phyloP scores from a whole-genome alignment of 2,113 vertebrate genomes.

The Pitta sordida region DNA sequence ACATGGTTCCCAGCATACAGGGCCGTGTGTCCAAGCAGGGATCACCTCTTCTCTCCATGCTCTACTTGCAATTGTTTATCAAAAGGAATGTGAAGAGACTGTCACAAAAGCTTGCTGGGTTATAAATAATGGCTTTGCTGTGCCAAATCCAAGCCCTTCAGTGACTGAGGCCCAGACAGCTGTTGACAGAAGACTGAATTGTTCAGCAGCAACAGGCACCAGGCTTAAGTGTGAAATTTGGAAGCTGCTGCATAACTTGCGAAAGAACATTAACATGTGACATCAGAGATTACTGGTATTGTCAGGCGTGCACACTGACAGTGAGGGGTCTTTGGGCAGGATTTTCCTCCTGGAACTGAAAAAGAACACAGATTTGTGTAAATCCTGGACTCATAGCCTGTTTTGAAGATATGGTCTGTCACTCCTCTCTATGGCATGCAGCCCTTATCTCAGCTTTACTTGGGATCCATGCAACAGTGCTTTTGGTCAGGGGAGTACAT shows the following conservation, averaged over 20 bases:
- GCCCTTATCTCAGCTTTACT: not conserved
- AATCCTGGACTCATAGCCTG: not conserved
- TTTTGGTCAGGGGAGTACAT: not conserved
- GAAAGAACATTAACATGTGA: not conserved
- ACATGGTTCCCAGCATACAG: not conserved
- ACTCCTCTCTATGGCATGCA: not conserved
- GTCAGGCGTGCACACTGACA: not conserved
- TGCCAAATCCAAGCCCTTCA: not conserved
- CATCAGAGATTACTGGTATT: not conserved
- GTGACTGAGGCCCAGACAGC: not conserved
- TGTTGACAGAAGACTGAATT: not conserved
- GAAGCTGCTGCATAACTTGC: not conserved
- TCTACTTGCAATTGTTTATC: not conserved
- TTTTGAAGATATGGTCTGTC: not conserved
- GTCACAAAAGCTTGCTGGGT: accelerated
- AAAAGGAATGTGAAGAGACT: not conserved
- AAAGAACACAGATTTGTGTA: not conserved
- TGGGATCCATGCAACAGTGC: not conserved
- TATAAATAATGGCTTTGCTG: not conserved
- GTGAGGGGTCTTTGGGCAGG: not conserved
- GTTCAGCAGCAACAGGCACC: not conserved
- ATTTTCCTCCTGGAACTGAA: not conserved
- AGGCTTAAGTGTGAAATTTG: not conserved
- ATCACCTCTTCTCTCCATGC: not conserved
- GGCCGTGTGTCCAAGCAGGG: not conserved